Base-by-base conservation (phyloP, 2,888 invertebrate species). In the Unio pictorum region DNA sequence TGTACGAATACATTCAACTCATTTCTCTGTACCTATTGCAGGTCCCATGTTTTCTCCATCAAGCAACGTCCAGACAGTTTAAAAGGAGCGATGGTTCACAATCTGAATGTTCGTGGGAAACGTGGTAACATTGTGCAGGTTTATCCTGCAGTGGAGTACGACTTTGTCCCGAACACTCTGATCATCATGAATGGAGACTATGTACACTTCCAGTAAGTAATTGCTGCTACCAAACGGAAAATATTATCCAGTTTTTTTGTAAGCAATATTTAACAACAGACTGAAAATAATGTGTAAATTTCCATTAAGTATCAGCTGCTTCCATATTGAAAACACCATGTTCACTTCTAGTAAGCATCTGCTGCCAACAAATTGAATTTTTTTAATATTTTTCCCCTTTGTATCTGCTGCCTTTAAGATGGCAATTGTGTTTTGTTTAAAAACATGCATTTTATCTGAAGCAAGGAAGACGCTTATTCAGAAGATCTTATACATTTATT, bases 71-170 rank as follows among this genome's bases (percentile, higher is more conserved):
- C 87, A 20, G 71, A 68, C 0, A 70, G 74, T n/a, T 66, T 86
- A 7, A 55, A 74, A 34, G 81, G 71, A 45, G 73, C 64, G 2
- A 76, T 71, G 2, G 86, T 90, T 55, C 84, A 88, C 71, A 90
- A 90, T 72, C 59, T 90, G 68, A 90, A 90, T 78, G 89, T 90
- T 1, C 79, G 89, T n/a, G 90, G 90, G 11, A 90, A 90, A 72
- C 73, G 90, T 30, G 90, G 90, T 56, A 90, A 90, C 74, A 90
- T 90, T 67, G 89, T 90, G 7, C 89, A 90, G 78, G 89, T 89
- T 26, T 90, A 88, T 73, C 90, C 90, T 8, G 84, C 86, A 11
- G 89, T 90, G 54, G 90, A 90, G 78, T 90, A 90, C 71, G 90
- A 90, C 80, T 89, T 87, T 84, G 86, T 88, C 17, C 90, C 90